Base-by-base conservation (phyloP, 2,797 vertebrate genomes). In the Heliangelus exortis region DNA sequence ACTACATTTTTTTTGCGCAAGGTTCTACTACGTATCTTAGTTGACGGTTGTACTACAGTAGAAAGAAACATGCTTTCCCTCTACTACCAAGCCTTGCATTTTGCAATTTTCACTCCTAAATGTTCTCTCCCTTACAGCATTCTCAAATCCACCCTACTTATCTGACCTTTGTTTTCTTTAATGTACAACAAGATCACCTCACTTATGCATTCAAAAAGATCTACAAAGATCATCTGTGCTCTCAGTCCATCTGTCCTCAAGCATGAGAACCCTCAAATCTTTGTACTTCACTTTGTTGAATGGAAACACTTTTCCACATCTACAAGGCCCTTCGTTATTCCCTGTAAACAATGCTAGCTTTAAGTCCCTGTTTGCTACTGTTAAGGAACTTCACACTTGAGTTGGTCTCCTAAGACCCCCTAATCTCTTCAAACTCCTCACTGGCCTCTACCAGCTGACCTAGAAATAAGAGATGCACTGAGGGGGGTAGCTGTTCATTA, bases 321-420 rank as follows among this genome's bases (percentile, higher is more conserved):
- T 76, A 63, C 66, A 84, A 57, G 61, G 53, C 45, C 82, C 48
- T 81, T 84, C 55, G 0, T 8, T 55, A 43, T 33, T 81, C 36
- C 89, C 59, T n/a, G 25, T 67, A 86, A 92, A 96, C 87, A 95
- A 91, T 73, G 76, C 48, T 66, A 75, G 48, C 10, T 71, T 63
- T 86, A 95, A 93, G 66, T 91, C 80, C 31, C 48, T 63, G 78
- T 84, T 96, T 95, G 59, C 63, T 88, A 93, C 89, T 88, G 89
- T 87, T 89, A 91, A 72, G 55, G 69, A 94, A 95, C 92, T 90
- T 91, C 66, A 92, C 89, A 92, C 93, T 94, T 85, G 66, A 94
- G 80, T 71, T 90, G 59, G 89, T 92, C 85, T 90, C 28, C 0
- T 86, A 93, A 95, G 5, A 83, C 51, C 55, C 72, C 13, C 29